phyloP scores from a whole-genome alignment of 2,113 vertebrate species.

The Centropus unirufus region DNA sequence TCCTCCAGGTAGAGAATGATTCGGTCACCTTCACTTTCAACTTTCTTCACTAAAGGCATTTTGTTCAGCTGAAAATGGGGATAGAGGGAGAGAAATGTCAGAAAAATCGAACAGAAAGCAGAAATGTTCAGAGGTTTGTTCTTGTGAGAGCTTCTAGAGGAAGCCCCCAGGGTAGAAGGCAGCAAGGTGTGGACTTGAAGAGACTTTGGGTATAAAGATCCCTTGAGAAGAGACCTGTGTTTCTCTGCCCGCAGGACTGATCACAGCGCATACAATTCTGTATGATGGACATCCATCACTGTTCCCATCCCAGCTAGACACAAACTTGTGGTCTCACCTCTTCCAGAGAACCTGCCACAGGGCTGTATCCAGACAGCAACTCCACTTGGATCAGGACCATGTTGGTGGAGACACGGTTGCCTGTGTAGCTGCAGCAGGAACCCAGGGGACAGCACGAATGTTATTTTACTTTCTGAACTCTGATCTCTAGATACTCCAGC shows the following conservation, averaged over 20 bases:
- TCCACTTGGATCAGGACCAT: slow-evolving; percentile 66
- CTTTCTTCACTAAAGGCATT: slow-evolving; percentile 64
- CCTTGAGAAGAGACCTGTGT: background rate
- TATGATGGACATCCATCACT: background rate
- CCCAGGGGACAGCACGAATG: slow-evolving; percentile 27
- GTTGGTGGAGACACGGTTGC: slow-evolving; percentile 61
- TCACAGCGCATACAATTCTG: background rate
- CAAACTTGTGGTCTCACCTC: background rate
- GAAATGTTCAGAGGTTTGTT: background rate
- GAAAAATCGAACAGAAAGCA: background rate
- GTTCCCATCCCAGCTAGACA: slow-evolving; percentile 17
- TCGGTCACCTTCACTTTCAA: slow-evolving; percentile 39
- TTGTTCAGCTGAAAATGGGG: slow-evolving; percentile 54
- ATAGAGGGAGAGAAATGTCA: background rate
- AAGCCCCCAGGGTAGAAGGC: background rate
- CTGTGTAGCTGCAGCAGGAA: slow-evolving; percentile 61
- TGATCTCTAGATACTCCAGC: slow-evolving; percentile 6
- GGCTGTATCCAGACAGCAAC: slow-evolving; percentile 65
- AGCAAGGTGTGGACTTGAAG: background rate
- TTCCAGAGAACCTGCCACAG: slow-evolving; percentile 38
- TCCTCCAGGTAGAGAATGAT: slow-evolving; percentile 53
- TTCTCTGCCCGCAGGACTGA: background rate
- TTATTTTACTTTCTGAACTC: slow-evolving; percentile 55
- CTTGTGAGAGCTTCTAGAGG: background rate
- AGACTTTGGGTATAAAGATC: background rate